phyloP scores from a whole-genome alignment of 2,888 invertebrate species.

The Aradus depressus region DNA sequence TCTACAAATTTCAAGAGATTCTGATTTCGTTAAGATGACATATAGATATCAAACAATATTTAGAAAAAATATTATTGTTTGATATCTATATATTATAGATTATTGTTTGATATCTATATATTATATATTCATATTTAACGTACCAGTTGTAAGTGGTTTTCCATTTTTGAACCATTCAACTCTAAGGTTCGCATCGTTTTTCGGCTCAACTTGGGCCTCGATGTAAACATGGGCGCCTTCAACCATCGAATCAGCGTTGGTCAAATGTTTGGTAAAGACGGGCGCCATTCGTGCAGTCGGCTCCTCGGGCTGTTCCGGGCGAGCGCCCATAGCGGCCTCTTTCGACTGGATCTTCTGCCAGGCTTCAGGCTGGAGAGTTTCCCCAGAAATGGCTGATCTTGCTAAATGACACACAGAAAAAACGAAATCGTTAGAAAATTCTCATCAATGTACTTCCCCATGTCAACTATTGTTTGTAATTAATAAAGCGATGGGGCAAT shows the following conservation, averaged over 20 bases:
- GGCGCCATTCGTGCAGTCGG: conserved; percentile 81
- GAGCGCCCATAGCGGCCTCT: conserved; percentile 84
- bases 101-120: too few species aligned
- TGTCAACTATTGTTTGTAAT: too few species aligned
- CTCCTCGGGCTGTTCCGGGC: conserved; percentile 78
- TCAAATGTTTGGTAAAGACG: conserved; percentile 86
- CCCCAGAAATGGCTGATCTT: conserved; percentile 66
- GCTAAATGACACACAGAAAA: too few species aligned
- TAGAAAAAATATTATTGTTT: too few species aligned
- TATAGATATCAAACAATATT: too few species aligned
- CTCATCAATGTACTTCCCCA: too few species aligned
- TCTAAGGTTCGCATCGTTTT: conserved; percentile 74
- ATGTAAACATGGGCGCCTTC: conserved; percentile 80
- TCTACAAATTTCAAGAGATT: too few species aligned
- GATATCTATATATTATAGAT: too few species aligned
- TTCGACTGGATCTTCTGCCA: conserved; percentile 86
- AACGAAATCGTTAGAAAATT: too few species aligned
- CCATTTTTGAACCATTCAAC: conserved; percentile 92
- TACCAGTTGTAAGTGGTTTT: conserved; percentile 67
- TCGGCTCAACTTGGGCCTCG: conserved; percentile 83
- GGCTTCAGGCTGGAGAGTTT: conserved; percentile 78
- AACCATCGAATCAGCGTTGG: conserved; percentile 67
- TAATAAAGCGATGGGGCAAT: too few species aligned
- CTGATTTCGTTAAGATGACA: too few species aligned
- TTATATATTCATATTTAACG: too few species aligned